Base-by-base conservation (phyloP, 2,888 invertebrate genomes). In the Panzeria rudis region DNA sequence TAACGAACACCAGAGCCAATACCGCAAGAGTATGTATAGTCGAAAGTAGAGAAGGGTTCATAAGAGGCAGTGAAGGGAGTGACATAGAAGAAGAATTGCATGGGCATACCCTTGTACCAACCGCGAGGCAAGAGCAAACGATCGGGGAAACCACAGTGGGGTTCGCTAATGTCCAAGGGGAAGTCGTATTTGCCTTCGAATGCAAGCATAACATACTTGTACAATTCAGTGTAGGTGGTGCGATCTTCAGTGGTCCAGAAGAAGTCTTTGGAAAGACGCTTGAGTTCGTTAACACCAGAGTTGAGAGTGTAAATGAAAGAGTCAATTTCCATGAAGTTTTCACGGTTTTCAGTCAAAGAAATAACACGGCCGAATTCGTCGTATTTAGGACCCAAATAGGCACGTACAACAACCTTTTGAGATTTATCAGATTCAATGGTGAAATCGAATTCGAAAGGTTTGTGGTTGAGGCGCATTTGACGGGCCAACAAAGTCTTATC, bases 381-480 rank as follows among this genome's bases (percentile, higher is more conserved):
- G 89, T 94, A 94, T 91, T 95, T 95, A 3, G 96, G 96, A 84
- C 95, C 96, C 44, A 96, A 88, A 93, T 94, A 96, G 25, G 95
- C 91, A 87, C 94, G 94, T 81, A 96, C 91, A 20, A 94, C 93
- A 2, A 94, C 95, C 75, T 94, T 93, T 47, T 92, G 79, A 4
- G 52, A 0, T 86, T 94, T 93, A 69, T 95, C 94, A 76, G 95
- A 94, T 75, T 94, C 93, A 23, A 96, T 92, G 54, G 94, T 93
- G 87, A 96, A 91, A 80, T 93, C 93, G 86, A 95, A 93, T 77
- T 93, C 93, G 93, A 96, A 96, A 2, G 94, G 93, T 85, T 95
- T 94, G 93, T 96, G 95, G 92, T 95, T 95, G 44, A 96, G 93
- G 87, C 96, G 95, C 86, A 94, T 93, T 90, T 96, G 96, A 71